Evolutionary conservation across 1,140 invertebrate species (phyloP).

Genomic region (Dinothrombium tinctorium): DNA sequence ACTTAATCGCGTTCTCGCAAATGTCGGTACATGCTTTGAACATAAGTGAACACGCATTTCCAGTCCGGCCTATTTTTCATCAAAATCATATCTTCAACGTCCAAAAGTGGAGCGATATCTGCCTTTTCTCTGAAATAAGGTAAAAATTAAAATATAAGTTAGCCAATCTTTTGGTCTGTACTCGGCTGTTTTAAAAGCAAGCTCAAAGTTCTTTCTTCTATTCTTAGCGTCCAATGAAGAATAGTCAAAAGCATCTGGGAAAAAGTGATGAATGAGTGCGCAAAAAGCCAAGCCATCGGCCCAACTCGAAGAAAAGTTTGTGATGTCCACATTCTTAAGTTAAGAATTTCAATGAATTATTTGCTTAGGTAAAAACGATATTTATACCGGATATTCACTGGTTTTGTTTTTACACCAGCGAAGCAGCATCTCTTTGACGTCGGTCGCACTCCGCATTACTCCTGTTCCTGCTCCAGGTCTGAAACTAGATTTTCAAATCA

Average conservation of each 20-base stretch:
- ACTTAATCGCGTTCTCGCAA: conserved; percentile 9
- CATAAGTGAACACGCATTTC: conserved; percentile 99
- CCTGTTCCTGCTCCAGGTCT: no score
- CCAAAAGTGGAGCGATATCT: conserved; percentile 77
- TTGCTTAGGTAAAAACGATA: no score
- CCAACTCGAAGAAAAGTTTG: conserved; percentile 92
- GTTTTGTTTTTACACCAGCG: no score
- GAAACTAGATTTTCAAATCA: no score
- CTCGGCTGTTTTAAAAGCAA: conserved; percentile 91
- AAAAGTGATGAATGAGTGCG: conserved; percentile 84
- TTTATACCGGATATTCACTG: no score
- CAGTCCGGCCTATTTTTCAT: conserved; percentile 62
- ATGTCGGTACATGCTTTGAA: conserved; percentile 73
- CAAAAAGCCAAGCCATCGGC: conserved; percentile 87
- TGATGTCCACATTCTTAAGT: conserved; percentile 86
- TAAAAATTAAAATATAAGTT: neutral
- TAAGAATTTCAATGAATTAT: no score
- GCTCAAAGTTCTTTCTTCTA: conserved; percentile 73
- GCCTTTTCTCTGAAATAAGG: conserved; percentile 61
- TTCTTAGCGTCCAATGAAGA: conserved; percentile 55
- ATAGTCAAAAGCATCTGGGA: conserved; percentile 87
- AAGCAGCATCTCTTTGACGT: no score
- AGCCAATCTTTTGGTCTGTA: conserved; percentile 22
- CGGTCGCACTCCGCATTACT: no score
- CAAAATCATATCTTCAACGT: conserved; percentile 92